phyloP scores from a whole-genome alignment of 92 coral and sea anemone species.

The Zoanthus solanderi region DNA sequence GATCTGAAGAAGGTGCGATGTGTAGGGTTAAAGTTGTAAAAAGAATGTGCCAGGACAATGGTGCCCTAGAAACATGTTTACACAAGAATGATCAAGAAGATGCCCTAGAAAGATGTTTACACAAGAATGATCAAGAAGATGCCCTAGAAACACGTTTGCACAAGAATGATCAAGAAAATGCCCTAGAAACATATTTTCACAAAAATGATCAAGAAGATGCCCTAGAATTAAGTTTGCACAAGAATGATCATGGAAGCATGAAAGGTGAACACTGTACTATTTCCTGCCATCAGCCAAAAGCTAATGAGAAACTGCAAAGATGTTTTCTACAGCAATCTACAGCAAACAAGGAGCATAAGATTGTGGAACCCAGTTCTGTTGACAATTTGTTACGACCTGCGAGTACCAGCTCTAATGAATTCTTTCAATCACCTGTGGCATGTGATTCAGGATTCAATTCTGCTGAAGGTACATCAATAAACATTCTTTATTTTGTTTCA shows the following conservation, averaged over 20 bases:
- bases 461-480: constrained; percentile 11
- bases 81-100: neutral
- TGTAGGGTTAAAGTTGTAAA: neutral
- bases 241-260: neutral
- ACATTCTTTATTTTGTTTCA: no score
- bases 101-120: neutral
- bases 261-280: neutral
- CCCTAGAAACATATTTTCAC: neutral
- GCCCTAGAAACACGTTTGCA: neutral
- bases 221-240: neutral
- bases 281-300: neutral
- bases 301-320: neutral
- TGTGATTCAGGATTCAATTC: constrained; percentile 35
- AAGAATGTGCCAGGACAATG: neutral
- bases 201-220: neutral
- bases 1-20: neutral
- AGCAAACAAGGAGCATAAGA: neutral
- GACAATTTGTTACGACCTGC: neutral
- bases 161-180: neutral
- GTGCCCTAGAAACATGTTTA: neutral
- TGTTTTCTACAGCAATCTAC: neutral
- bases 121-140: neutral
- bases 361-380: neutral
- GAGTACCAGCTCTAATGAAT: constrained; percentile 35
- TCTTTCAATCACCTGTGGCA: neutral